These are phyloP conservation scores for Dipodomys ordii DNA, from an alignment of 2,113 vertebrate genomes.

Conservation along the genomic window DNA sequence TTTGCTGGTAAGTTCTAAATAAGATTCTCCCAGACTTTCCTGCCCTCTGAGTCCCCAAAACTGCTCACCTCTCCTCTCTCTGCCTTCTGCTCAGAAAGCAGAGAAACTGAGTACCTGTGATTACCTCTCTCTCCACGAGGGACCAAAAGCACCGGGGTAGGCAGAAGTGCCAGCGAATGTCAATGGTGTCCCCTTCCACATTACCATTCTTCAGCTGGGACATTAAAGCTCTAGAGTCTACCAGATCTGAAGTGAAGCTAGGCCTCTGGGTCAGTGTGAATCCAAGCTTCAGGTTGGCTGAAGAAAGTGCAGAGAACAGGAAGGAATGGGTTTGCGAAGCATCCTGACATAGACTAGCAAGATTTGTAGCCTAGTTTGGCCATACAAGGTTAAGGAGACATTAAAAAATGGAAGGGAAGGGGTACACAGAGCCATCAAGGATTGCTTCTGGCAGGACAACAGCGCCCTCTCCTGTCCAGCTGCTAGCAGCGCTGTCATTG, in stretches of 20 bases:
- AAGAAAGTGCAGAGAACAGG: not conserved
- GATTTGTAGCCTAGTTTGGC: not conserved
- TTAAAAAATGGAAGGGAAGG: not conserved
- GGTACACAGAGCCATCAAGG: not conserved
- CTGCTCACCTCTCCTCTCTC: not conserved
- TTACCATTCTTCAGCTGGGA: not conserved
- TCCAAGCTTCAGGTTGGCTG: not conserved
- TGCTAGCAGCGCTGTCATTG: fast-evolving
- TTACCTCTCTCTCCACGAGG: not conserved
- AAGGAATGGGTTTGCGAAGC: not conserved
- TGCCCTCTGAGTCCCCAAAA: not conserved
- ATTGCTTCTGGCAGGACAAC: not conserved
- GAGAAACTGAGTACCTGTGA: not conserved
- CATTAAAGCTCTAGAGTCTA: not conserved
- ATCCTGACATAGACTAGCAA: not conserved
- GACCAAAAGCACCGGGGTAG: not conserved
- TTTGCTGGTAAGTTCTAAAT: too few relatives aligned
- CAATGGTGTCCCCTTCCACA: not conserved
- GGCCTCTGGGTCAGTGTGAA: not conserved
- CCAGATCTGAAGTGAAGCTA: too few relatives aligned
- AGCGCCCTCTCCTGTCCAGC: slow-evolving; percentile 64
- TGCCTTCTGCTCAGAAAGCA: not conserved
- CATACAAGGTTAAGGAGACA: not conserved
- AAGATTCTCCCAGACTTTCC: not conserved
- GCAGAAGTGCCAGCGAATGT: not conserved